Percentiles rank a stretch among this genome's conserved stretches.
Evolutionary conservation across 2,888 invertebrate species (phyloP).

Genomic region (Oxycera nigricornis): DNA sequence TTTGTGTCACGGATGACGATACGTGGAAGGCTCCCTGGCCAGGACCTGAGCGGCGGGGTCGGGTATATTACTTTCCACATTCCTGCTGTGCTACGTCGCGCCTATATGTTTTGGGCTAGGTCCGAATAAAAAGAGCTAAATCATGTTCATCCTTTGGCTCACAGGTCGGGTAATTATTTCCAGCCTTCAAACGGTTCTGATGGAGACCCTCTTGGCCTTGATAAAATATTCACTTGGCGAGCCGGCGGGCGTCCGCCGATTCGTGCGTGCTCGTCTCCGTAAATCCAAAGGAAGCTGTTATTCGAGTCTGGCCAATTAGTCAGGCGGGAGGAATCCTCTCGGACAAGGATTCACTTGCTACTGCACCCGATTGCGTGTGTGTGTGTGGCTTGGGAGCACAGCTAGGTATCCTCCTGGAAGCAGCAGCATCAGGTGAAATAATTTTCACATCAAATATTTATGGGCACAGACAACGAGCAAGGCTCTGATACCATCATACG

Average conservation of each 20-base stretch:
- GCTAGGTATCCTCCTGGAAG: background rate
- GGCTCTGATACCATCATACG: background rate
- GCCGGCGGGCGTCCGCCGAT: background rate
- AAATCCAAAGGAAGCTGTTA: constrained; percentile 27
- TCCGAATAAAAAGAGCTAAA: constrained; percentile 26
- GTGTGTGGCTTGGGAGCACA: no score
- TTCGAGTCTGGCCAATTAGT: constrained; percentile 32
- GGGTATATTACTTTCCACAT: background rate
- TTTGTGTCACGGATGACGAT: constrained; percentile 32
- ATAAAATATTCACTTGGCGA: constrained; percentile 27
- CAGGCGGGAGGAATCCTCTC: constrained; percentile 6
- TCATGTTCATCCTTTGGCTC: constrained; percentile 38
- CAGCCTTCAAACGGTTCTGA: constrained; percentile 27
- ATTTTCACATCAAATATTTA: constrained; percentile 14
- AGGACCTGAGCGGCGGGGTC: background rate
- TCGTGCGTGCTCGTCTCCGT: background rate
- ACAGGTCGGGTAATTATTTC: constrained; percentile 35
- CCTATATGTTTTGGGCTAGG: background rate
- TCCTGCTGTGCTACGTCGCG: background rate
- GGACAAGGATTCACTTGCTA: constrained; percentile 14
- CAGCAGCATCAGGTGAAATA: background rate
- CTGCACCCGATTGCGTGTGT: background rate
- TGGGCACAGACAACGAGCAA: background rate
- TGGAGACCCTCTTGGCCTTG: constrained; percentile 28
- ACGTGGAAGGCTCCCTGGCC: background rate